Conservation (phyloP, 2,797 vertebrate species). For the Chelmon rostratus region DNA sequence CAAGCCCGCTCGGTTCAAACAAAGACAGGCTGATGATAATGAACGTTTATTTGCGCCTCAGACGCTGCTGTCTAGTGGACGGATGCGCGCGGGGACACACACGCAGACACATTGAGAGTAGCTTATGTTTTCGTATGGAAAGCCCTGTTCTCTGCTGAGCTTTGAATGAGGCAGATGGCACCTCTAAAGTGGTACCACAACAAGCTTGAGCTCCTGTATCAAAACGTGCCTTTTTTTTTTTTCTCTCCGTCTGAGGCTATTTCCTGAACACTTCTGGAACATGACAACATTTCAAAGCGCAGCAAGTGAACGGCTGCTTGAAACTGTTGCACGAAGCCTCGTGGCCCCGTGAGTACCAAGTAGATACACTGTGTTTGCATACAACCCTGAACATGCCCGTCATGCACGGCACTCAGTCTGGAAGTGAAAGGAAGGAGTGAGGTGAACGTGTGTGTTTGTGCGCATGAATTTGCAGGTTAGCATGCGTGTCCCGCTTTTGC, state of each 20-base stretch:
- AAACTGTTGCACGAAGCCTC: slow-evolving; percentile 17
- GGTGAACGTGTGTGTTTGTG: slow-evolving; percentile 14
- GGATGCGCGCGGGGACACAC: slow-evolving; percentile 8
- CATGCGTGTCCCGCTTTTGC: background rate
- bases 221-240: slow-evolving; percentile 17
- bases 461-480: slow-evolving; percentile 13
- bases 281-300: slow-evolving; percentile 29
- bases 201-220: slow-evolving; percentile 49
- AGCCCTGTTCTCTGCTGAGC: slow-evolving; percentile 59
- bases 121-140: slow-evolving; percentile 49
- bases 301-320: slow-evolving; percentile 24
- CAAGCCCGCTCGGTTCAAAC: slow-evolving; percentile 35
- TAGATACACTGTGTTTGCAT: background rate
- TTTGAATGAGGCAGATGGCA: slow-evolving; percentile 68
- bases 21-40: slow-evolving; percentile 64
- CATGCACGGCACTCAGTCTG: background rate
- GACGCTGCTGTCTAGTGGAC: slow-evolving; percentile 36
- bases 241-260: background rate
- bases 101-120: slow-evolving; percentile 16
- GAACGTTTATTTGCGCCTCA: slow-evolving; percentile 52
- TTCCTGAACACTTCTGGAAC: slow-evolving; percentile 34
- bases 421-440: slow-evolving; percentile 4
- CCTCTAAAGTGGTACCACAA: slow-evolving; percentile 50
- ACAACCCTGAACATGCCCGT: background rate
- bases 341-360: background rate